Conservation (phyloP, 1,140 invertebrate genomes). For the Grapholita molesta region DNA sequence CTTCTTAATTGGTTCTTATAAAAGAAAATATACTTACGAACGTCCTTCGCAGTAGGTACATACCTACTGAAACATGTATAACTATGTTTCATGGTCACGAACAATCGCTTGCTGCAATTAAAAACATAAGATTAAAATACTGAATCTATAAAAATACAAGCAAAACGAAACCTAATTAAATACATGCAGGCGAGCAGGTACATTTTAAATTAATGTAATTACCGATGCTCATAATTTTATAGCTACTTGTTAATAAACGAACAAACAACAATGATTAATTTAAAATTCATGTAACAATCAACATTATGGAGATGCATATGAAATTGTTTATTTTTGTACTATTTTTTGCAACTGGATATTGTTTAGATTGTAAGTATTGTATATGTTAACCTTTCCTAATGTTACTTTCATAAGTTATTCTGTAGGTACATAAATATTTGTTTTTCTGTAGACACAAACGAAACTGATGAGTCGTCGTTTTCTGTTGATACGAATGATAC, state of each 20-base stretch:
- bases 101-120: no score
- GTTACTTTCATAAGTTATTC: no score
- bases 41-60: no score
- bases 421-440: neutral
- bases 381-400: no score
- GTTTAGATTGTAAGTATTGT: neutral
- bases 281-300: conserved; percentile 29
- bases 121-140: neutral
- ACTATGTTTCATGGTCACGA: no score
- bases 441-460: conserved; percentile 29
- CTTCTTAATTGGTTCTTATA: no score
- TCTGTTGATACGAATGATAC: conserved; percentile 29
- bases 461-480: neutral
- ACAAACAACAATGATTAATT: conserved; percentile 17
- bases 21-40: no score
- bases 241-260: neutral
- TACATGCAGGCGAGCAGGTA: neutral
- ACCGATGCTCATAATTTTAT: neutral
- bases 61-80: no score
- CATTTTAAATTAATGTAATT: neutral
- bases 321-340: neutral
- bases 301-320: conserved; percentile 32
- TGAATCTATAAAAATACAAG: neutral
- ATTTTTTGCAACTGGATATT: neutral
- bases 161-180: neutral